These are phyloP conservation scores for Anabacerthia variegaticeps DNA, from an alignment of 2,797 vertebrate species.

Conservation along the genomic window DNA sequence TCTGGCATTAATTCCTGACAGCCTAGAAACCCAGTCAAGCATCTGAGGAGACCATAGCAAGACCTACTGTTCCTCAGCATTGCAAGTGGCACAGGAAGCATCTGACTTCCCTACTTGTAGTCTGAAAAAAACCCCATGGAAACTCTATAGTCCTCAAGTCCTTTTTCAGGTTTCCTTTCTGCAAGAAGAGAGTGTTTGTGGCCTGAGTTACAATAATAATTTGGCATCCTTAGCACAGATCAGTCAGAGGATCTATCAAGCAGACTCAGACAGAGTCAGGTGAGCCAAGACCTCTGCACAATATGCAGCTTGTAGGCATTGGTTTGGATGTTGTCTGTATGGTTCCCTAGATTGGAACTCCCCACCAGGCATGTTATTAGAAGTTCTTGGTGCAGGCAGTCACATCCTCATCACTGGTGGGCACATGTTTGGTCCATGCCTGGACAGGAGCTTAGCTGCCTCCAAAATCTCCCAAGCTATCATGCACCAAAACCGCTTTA, in stretches of 20 bases:
- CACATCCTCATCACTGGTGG: neutral
- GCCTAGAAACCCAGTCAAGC: neutral
- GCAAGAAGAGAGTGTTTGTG: neutral
- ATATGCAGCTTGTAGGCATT: neutral
- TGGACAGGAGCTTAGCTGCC: neutral
- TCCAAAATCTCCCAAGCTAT: neutral
- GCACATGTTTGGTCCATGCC: rapidly evolving
- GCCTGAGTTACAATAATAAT: neutral
- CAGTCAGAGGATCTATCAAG: neutral
- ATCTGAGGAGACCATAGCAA: neutral
- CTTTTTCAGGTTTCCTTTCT: neutral
- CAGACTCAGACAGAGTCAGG: neutral
- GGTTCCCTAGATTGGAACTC: neutral
- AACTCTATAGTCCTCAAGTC: neutral
- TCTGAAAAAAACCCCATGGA: neutral
- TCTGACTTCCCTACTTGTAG: neutral
- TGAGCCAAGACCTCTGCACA: neutral
- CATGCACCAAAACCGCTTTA: neutral
- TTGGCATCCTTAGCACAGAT: neutral
- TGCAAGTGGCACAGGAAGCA: neutral
- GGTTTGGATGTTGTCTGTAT: neutral
- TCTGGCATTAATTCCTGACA: neutral
- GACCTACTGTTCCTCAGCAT: neutral
- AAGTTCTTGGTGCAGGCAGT: neutral
- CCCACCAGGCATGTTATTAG: neutral